Evolutionary conservation across 2,888 invertebrate species (phyloP).

Genomic region (Amiota communis): DNA sequence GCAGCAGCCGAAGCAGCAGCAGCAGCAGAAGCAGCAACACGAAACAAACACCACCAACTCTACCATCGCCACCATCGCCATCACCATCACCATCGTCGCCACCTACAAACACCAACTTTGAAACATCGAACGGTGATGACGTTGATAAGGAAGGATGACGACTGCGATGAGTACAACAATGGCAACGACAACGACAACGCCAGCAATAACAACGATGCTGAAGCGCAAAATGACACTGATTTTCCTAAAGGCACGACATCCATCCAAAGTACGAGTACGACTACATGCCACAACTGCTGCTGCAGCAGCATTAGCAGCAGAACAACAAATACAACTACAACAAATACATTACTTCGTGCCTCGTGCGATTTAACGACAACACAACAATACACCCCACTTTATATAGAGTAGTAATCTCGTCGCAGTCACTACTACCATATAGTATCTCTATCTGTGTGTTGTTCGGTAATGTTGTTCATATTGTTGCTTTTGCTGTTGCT

Average conservation of each 20-base stretch:
- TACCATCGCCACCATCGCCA: not conserved
- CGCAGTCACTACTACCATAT: no score
- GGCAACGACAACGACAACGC: conserved; percentile 5
- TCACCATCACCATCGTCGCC: not conserved
- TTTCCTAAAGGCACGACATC: not conserved
- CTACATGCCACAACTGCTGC: not conserved
- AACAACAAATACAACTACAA: not conserved
- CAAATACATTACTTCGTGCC: not conserved
- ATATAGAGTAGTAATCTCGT: no score
- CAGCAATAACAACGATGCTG: not conserved
- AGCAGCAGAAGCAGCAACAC: conserved; percentile 1
- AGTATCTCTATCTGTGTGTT: no score
- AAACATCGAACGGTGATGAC: no score
- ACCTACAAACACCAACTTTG: not conserved
- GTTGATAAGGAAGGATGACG: not conserved
- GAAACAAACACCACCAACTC: no score
- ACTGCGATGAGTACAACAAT: conserved; percentile 32
- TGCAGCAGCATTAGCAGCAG: not conserved
- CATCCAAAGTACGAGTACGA: not conserved
- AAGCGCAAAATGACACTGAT: conserved; percentile 12
- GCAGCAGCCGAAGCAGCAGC: conserved; percentile 16
- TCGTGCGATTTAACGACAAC: conserved; percentile 26
- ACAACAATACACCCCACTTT: no score
- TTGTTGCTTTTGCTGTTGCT: conserved; percentile 20
- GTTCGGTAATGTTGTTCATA: not conserved